phyloP scores from a whole-genome alignment of 2,888 invertebrate species.

The Heliconius erato region DNA sequence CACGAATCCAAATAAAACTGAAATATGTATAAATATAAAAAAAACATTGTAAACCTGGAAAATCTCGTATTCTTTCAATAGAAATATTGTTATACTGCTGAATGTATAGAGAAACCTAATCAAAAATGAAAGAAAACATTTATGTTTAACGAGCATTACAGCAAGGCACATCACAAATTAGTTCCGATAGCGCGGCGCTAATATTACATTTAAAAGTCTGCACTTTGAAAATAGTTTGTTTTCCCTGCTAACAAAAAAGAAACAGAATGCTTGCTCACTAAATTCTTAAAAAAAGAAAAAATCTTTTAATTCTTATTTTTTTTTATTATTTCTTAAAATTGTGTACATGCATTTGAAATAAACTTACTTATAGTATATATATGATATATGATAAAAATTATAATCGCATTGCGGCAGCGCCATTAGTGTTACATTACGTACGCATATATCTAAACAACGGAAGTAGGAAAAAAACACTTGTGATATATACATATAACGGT shows the following conservation, averaged over 20 bases:
- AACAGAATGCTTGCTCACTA: too few species aligned
- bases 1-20: too few species aligned
- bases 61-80: too few species aligned
- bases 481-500: constrained; percentile 18
- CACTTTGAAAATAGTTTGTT: background rate
- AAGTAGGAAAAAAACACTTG: constrained; percentile 36
- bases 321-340: too few species aligned
- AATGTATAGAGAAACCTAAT: too few species aligned
- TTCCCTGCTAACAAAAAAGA: background rate
- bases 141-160: too few species aligned
- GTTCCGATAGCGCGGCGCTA: background rate
- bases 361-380: background rate
- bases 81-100: too few species aligned
- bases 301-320: too few species aligned
- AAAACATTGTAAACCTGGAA: too few species aligned
- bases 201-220: background rate
- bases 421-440: constrained; percentile 41
- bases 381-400: constrained; percentile 27
- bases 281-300: too few species aligned
- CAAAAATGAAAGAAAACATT: too few species aligned
- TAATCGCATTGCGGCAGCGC: constrained; percentile 41
- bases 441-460: constrained; percentile 39
- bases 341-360: background rate
- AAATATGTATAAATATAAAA: too few species aligned
- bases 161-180: background rate